A percentile compares a stretch with the other conserved stretches of the same genome.
These are phyloP conservation scores for Pterocles gutturalis DNA, from an alignment of 2,113 vertebrate species.

Conservation along the genomic window DNA sequence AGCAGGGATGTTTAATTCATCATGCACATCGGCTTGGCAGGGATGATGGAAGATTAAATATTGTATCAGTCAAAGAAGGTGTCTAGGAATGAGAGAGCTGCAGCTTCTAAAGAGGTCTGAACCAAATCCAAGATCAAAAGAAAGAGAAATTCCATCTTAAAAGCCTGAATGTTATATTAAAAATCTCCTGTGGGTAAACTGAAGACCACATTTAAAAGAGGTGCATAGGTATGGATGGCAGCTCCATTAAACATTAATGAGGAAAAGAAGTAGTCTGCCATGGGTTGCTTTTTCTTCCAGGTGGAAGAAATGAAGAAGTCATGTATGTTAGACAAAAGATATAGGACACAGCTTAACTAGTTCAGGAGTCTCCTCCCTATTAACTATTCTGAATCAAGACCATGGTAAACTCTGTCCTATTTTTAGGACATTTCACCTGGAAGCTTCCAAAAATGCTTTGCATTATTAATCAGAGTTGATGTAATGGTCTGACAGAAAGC, in stretches of 20 bases:
- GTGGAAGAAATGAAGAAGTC: not conserved
- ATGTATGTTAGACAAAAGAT: not conserved
- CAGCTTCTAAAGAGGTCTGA: slow-evolving; percentile 7
- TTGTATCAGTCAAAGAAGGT: not conserved
- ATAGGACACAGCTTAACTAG: not conserved
- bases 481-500: not conserved
- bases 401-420: not conserved
- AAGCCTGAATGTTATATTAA: not conserved
- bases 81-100: not conserved
- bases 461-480: not conserved
- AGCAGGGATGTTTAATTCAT: slow-evolving; percentile 16
- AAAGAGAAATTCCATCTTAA: not conserved
- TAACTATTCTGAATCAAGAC: not conserved
- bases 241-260: not conserved
- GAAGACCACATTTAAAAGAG: not conserved
- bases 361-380: not conserved
- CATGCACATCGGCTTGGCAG: not conserved
- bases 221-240: accelerated
- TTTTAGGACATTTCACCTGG: not conserved
- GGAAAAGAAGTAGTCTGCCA: not conserved
- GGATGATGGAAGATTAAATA: not conserved
- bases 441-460: not conserved
- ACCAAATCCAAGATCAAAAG: slow-evolving; percentile 55
- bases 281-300: not conserved
- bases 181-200: not conserved